A percentile compares a stretch with the other conserved stretches of the same genome.
Evolutionary conservation across 2,888 invertebrate genomes (phyloP).

Genomic region (Lottia gigantea): DNA sequence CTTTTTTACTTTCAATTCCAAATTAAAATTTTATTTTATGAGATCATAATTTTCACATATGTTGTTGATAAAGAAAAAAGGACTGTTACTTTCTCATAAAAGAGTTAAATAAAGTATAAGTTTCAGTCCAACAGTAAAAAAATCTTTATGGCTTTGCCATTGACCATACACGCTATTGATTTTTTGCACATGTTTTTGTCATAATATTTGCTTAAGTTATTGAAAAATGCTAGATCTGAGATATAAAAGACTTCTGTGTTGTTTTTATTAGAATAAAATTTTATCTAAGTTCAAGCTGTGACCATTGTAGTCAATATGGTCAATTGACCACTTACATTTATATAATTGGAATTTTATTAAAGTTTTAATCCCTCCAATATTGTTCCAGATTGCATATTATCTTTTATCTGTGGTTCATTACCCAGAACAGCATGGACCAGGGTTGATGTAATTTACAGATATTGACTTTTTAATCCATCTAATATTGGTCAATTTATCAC

Average conservation of each 20-base stretch:
- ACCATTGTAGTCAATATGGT: neutral
- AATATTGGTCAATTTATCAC: too few relatives aligned
- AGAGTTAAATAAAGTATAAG: neutral
- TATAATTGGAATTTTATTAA: neutral
- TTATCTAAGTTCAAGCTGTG: neutral
- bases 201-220: conserved; percentile 4
- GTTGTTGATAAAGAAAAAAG: neutral
- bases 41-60: neutral
- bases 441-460: too few relatives aligned
- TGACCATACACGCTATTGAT: neutral
- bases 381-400: too few relatives aligned
- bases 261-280: neutral
- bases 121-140: too few relatives aligned
- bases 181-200: conserved; percentile 4
- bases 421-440: too few relatives aligned
- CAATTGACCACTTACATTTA: neutral
- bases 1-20: conserved; percentile 8
- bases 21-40: conserved; percentile 1
- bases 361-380: too few relatives aligned
- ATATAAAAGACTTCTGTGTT: neutral
- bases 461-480: too few relatives aligned
- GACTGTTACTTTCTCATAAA: conserved; percentile 9
- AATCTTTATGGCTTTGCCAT: neutral
- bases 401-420: too few relatives aligned
- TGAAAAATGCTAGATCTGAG: neutral